These are phyloP conservation scores for Taeniopygia guttata DNA, from an alignment of 2,797 vertebrate genomes.

Conservation along the genomic window DNA sequence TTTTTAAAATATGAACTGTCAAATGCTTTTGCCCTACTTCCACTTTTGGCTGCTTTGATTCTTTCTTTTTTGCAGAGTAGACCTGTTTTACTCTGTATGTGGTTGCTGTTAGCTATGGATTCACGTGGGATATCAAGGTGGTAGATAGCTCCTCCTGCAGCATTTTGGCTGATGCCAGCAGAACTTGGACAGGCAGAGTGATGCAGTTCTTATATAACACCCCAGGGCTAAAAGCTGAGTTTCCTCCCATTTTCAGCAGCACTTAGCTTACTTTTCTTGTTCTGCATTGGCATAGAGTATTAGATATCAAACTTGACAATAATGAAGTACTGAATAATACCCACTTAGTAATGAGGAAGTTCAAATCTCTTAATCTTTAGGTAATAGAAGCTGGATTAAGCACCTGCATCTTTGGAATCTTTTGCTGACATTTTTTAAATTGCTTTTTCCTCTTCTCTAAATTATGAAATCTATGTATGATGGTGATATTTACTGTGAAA, in stretches of 20 bases:
- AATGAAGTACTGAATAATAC: not conserved
- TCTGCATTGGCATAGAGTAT: not conserved
- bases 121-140: not conserved
- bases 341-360: not conserved
- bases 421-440: not conserved
- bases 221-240: not conserved
- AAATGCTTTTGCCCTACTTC: not conserved
- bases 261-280: not conserved
- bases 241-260: not conserved
- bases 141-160: not conserved
- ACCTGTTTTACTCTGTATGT: not conserved
- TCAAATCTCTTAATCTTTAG: not conserved
- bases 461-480: not conserved
- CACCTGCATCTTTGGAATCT: not conserved
- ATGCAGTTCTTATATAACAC: constrained; percentile 32
- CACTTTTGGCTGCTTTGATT: not conserved
- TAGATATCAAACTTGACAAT: not conserved
- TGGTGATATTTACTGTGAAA: not conserved
- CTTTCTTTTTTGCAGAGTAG: not conserved
- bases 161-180: not conserved
- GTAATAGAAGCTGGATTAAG: not conserved
- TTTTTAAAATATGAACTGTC: not conserved
- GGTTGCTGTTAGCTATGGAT: not conserved
- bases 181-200: not conserved
- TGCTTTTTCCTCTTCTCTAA: not conserved